These are phyloP conservation scores for Meteorus colon DNA, from an alignment of 2,888 invertebrate genomes.

Conservation along the genomic window DNA sequence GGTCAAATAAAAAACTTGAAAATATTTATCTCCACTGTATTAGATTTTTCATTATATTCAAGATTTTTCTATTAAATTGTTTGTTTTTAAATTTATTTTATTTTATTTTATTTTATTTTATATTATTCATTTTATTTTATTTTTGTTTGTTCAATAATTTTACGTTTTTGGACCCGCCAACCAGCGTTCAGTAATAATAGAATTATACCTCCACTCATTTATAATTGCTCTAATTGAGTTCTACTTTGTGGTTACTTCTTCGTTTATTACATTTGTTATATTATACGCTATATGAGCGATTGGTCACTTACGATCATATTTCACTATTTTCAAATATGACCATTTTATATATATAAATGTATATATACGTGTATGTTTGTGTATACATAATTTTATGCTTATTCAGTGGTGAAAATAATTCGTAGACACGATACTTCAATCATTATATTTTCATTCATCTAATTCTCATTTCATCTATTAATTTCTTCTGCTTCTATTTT, in stretches of 20 bases:
- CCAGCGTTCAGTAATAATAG: conserved; percentile 66
- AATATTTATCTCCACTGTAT: conserved; percentile 35
- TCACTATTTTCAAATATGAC: background rate
- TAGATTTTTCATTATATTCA: background rate
- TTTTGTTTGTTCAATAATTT: conserved; percentile 50
- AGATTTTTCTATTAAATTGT: conserved; percentile 16
- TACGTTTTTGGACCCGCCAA: conserved; percentile 73
- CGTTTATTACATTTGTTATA: conserved; percentile 19
- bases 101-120: conserved; percentile 22
- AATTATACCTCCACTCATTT: conserved; percentile 51
- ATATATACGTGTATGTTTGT: background rate
- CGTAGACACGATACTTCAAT: background rate
- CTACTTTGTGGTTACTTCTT: conserved; percentile 22
- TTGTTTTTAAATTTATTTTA: conserved; percentile 24
- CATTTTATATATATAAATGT: too few relatives aligned
- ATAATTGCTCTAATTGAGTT: conserved; percentile 33
- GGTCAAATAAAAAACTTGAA: conserved; percentile 25
- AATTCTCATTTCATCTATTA: background rate
- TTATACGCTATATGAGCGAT: conserved; percentile 22
- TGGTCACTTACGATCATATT: conserved; percentile 8
- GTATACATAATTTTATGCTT: background rate
- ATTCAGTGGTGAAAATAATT: background rate
- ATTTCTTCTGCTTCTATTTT: background rate
- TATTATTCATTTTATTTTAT: conserved; percentile 2
- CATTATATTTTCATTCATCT: conserved; percentile 8